phyloP scores from a whole-genome alignment of 2,888 invertebrate genomes.

The Drosophila cognata region DNA sequence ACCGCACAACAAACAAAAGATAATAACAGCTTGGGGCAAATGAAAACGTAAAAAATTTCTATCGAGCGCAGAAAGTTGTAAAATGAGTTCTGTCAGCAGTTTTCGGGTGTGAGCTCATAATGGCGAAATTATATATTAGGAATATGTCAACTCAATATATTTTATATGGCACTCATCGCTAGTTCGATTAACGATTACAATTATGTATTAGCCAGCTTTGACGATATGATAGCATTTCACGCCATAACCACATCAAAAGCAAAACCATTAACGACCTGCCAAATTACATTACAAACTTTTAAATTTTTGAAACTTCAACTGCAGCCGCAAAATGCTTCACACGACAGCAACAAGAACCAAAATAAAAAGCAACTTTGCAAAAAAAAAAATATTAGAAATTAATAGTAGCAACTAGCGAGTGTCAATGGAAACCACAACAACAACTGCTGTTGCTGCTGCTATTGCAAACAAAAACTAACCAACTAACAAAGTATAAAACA shows the following conservation, averaged over 20 bases:
- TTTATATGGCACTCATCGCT: background rate
- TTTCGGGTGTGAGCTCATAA: background rate
- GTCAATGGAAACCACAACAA: slow-evolving; percentile 71
- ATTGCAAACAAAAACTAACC: slow-evolving; percentile 72
- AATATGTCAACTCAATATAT: background rate
- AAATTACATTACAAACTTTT: slow-evolving; percentile 73
- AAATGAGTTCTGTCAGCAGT: slow-evolving; percentile 13
- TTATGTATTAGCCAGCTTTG: background rate
- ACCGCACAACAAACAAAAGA: slow-evolving; percentile 47
- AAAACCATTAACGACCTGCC: slow-evolving; percentile 54
- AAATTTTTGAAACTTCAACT: slow-evolving; percentile 51
- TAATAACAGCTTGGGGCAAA: slow-evolving; percentile 52
- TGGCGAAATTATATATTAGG: background rate
- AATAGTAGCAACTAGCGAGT: slow-evolving; percentile 79
- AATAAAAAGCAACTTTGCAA: slow-evolving; percentile 19
- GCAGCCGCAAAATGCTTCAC: slow-evolving; percentile 59
- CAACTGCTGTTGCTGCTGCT: slow-evolving; percentile 32
- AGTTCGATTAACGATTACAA: background rate
- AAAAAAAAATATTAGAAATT: slow-evolving; percentile 69
- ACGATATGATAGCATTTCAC: slow-evolving; percentile 26
- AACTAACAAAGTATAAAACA: slow-evolving; percentile 75
- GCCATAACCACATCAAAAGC: slow-evolving; percentile 47
- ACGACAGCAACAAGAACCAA: slow-evolving; percentile 37
- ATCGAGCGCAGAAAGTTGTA: slow-evolving; percentile 1
- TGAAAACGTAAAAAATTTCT: slow-evolving; percentile 39